Conservation (phyloP, 2,797 vertebrate species). For the Catostomus latipinnis region DNA sequence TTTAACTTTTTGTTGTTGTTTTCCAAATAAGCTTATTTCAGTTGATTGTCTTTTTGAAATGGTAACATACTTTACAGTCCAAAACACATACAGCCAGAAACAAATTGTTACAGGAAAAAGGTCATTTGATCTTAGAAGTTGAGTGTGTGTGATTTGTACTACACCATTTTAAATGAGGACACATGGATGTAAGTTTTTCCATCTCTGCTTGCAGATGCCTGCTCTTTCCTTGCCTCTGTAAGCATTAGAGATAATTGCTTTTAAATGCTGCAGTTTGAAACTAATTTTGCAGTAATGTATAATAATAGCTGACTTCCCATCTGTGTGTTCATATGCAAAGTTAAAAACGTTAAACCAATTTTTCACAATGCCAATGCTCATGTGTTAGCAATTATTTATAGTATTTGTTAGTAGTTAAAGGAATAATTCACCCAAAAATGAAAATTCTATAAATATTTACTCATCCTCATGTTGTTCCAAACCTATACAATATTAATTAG, state of each 20-base stretch:
- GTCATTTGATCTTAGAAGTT: conserved; percentile 7
- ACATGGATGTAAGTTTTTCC: conserved; percentile 31
- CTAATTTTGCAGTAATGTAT: conserved; percentile 79
- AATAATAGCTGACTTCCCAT: conserved; percentile 79
- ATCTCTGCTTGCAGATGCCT: conserved; percentile 70
- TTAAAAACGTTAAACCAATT: conserved; percentile 71
- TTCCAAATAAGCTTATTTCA: neutral
- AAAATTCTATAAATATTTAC: too few species aligned
- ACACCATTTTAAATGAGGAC: neutral
- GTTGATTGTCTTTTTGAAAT: too few species aligned
- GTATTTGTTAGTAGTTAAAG: neutral
- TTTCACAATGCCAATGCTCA: conserved; percentile 52
- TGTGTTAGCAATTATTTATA: conserved; percentile 15
- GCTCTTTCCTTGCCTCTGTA: conserved; percentile 63
- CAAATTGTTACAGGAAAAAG: neutral
- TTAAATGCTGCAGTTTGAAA: conserved; percentile 78
- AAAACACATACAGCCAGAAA: neutral
- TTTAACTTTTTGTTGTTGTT: too few species aligned
- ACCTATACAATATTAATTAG: too few species aligned
- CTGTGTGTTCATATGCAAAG: conserved; percentile 65
- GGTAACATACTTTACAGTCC: too few species aligned
- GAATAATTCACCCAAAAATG: neutral
- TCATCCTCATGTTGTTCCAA: too few species aligned
- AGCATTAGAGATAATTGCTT: conserved; percentile 76
- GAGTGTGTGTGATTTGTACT: neutral